These are phyloP conservation scores for Panagrolaimus sp. DNA, from an alignment of 1,140 invertebrate genomes.

Conservation along the genomic window DNA sequence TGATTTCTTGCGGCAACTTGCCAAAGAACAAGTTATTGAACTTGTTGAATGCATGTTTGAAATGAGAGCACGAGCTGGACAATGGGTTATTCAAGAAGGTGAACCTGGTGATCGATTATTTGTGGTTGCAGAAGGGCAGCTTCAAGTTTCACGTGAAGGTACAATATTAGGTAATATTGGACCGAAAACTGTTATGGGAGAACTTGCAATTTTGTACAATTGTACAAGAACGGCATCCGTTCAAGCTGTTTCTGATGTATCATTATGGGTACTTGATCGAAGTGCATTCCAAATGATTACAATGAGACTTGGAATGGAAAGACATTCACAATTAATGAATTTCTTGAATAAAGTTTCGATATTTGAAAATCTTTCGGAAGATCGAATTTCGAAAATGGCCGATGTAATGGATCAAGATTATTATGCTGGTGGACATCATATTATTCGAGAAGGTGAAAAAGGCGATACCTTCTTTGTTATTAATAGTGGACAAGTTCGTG, in stretches of 20 bases:
- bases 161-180: constrained; percentile 87
- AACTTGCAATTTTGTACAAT: constrained; percentile 96
- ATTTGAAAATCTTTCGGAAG: constrained; percentile 88
- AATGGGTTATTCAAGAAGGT: constrained; percentile 92
- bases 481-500: constrained; percentile 82
- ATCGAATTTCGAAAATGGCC: constrained; percentile 92
- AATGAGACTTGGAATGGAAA: constrained; percentile 92
- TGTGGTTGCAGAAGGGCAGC: constrained; percentile 76
- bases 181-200: constrained; percentile 92
- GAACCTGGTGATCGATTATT: constrained; percentile 96
- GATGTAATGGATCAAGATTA: constrained; percentile 93
- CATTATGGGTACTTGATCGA: constrained; percentile 94
- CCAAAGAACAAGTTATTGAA: constrained; percentile 73
- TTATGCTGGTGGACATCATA: constrained; percentile 91
- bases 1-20: constrained; percentile 99
- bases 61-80: constrained; percentile 82
- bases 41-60: constrained; percentile 99
- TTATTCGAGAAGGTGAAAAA: constrained; percentile 92
- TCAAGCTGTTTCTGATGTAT: constrained; percentile 81
- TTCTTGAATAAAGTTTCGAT: constrained; percentile 97
- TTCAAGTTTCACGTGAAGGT: constrained; percentile 83
- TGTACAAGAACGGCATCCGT: constrained; percentile 70
- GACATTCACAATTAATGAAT: constrained; percentile 92
- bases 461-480: constrained; percentile 99
- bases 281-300: constrained; percentile 99